A percentile compares a stretch with the other conserved stretches of the same genome.
Conservation (phyloP, 2,797 vertebrate species). For the Lutjanus campechanus region DNA sequence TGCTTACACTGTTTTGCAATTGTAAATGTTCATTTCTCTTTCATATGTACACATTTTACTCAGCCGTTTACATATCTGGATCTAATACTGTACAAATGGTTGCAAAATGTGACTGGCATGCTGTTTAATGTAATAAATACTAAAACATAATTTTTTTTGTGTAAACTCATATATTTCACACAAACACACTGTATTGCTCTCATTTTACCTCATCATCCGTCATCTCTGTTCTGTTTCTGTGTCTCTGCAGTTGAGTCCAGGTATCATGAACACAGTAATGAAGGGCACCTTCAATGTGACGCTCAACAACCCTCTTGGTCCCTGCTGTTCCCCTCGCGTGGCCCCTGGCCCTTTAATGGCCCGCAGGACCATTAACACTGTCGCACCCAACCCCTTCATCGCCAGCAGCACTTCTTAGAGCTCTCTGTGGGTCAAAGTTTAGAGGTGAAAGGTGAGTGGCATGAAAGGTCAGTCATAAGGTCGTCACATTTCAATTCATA, state of each 20-base stretch:
- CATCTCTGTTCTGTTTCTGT: slow-evolving; percentile 28
- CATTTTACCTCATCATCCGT: not conserved
- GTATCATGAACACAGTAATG: slow-evolving; percentile 77
- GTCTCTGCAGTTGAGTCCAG: slow-evolving; percentile 73
- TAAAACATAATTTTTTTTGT: no score
- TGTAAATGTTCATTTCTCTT: not conserved
- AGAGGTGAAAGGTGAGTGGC: slow-evolving; percentile 58
- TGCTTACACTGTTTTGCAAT: not conserved
- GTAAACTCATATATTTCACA: not conserved
- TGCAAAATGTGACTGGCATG: not conserved
- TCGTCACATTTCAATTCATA: slow-evolving; percentile 56
- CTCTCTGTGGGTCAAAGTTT: slow-evolving; percentile 58
- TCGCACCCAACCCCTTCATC: slow-evolving; percentile 25
- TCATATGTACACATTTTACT: not conserved
- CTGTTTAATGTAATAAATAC: no score
- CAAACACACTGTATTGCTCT: not conserved
- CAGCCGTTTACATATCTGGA: no score
- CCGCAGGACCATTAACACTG: slow-evolving; percentile 27
- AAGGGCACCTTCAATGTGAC: slow-evolving; percentile 84
- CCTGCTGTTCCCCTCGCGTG: slow-evolving; percentile 5
- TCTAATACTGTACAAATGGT: not conserved
- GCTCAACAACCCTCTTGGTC: slow-evolving; percentile 71
- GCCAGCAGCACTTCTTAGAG: slow-evolving; percentile 49
- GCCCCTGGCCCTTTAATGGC: slow-evolving; percentile 10
- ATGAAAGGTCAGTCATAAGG: slow-evolving; percentile 40